Conservation (phyloP, 1,140 invertebrate genomes). For the Eulimnadia texana region DNA sequence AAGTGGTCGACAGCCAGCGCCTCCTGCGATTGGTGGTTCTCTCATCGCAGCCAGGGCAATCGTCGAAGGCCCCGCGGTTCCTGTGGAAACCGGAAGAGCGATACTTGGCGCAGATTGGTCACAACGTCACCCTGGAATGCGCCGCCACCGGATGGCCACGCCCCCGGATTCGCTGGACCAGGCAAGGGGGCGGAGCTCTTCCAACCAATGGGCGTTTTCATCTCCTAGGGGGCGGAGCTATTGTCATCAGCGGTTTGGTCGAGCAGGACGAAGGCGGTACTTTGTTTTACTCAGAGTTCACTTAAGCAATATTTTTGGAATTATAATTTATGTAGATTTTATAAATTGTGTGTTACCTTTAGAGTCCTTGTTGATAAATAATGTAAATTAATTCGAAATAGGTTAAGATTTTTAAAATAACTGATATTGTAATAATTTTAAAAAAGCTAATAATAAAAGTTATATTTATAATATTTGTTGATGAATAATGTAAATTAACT, state of each 20-base stretch:
- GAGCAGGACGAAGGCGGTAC: conserved; percentile 43
- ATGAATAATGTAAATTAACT: no score
- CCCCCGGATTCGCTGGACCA: conserved; percentile 41
- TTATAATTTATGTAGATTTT: no score
- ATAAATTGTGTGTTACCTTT: no score
- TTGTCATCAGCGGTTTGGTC: conserved; percentile 44
- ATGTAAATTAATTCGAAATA: no score
- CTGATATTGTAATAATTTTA: no score
- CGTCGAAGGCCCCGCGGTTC: conserved; percentile 32
- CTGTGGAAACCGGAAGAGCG: conserved; percentile 33
- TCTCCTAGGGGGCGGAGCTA: conserved; percentile 35
- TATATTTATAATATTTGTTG: no score
- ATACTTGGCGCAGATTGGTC: conserved; percentile 33
- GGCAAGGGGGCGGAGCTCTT: conserved; percentile 30
- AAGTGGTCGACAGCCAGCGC: conserved; percentile 29
- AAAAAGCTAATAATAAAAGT: no score
- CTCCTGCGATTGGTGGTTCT: conserved; percentile 22
- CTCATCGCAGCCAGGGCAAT: conserved; percentile 21
- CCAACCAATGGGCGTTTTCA: conserved; percentile 28
- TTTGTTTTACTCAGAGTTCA: no score
- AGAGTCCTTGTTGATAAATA: no score
- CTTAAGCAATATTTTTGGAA: no score
- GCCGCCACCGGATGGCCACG: conserved; percentile 41
- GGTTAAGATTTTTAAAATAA: no score
- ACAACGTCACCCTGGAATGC: conserved; percentile 47